Conservation (phyloP, 2,888 invertebrate species). For the Catocala fraxini region DNA sequence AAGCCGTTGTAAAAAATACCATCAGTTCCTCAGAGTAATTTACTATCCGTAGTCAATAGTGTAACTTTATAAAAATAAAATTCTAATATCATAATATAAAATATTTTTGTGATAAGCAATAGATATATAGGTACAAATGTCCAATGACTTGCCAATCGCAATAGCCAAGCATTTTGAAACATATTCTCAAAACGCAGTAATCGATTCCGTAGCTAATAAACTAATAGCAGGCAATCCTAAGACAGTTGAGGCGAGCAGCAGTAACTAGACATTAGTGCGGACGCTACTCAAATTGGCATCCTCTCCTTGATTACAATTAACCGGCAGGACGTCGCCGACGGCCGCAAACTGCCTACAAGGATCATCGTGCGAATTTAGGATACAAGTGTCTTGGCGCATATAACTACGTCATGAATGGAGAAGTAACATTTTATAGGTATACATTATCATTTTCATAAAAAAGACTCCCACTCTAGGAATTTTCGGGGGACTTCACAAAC, state of each 20-base stretch:
- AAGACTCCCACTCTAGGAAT: no score
- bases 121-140: no score
- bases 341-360: constrained; percentile 63
- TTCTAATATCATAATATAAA: no score
- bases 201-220: constrained; percentile 42
- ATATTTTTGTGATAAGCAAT: no score
- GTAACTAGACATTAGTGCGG: constrained; percentile 68
- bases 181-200: background rate
- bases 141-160: no score
- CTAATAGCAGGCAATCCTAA: constrained; percentile 49
- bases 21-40: no score
- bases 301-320: constrained; percentile 65
- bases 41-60: no score
- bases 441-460: no score
- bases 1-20: no score
- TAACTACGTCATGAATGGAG: constrained; percentile 27
- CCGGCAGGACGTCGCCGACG: constrained; percentile 66
- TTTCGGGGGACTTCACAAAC: no score
- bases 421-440: background rate
- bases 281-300: constrained; percentile 70
- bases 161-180: no score
- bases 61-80: no score
- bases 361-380: constrained; percentile 62
- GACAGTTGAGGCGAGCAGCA: constrained; percentile 44
- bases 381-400: constrained; percentile 41